phyloP scores from a whole-genome alignment of 1,140 invertebrate genomes.

The Panulirus ornatus region DNA sequence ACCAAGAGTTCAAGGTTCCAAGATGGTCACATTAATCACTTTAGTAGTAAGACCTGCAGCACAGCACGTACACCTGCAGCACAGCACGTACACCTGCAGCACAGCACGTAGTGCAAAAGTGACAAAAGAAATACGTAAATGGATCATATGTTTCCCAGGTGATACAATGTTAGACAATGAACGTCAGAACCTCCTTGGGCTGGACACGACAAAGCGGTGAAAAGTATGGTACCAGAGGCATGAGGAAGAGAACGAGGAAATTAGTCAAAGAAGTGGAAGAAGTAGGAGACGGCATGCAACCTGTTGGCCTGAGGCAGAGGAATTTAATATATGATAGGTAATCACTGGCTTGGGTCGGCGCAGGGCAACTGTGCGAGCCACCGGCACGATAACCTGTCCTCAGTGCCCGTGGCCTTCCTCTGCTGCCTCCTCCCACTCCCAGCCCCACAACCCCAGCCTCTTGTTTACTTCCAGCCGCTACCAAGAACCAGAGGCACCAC shows the following conservation, averaged over 20 bases:
- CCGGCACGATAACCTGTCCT: slow-evolving; percentile 16
- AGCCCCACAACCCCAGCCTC: not conserved
- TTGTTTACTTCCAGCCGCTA: not conserved
- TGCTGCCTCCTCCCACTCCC: not conserved
- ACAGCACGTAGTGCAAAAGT: too few species aligned
- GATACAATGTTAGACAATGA: too few species aligned
- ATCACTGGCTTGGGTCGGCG: slow-evolving; percentile 42
- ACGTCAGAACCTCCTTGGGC: too few species aligned
- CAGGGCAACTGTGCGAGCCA: slow-evolving; percentile 36
- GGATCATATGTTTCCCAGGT: too few species aligned
- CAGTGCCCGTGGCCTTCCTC: not conserved
- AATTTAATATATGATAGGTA: slow-evolving; percentile 58
- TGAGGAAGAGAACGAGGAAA: slow-evolving; percentile 21
- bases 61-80: too few species aligned
- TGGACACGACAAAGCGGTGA: too few species aligned
- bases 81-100: too few species aligned
- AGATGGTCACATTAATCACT: too few species aligned
- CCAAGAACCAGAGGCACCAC: not conserved
- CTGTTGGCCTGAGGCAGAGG: slow-evolving; percentile 38
- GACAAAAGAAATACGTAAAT: too few species aligned
- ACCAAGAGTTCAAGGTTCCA: too few species aligned
- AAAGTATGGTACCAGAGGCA: not conserved
- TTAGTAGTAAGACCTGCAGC: too few species aligned
- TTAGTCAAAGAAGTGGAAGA: not conserved
- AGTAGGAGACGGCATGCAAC: slow-evolving; percentile 35